Evolutionary conservation across 2,888 invertebrate species (phyloP), one percentile per base, ranked within the genome.

Genomic region (Nephrotoma guestfalica): DNA sequence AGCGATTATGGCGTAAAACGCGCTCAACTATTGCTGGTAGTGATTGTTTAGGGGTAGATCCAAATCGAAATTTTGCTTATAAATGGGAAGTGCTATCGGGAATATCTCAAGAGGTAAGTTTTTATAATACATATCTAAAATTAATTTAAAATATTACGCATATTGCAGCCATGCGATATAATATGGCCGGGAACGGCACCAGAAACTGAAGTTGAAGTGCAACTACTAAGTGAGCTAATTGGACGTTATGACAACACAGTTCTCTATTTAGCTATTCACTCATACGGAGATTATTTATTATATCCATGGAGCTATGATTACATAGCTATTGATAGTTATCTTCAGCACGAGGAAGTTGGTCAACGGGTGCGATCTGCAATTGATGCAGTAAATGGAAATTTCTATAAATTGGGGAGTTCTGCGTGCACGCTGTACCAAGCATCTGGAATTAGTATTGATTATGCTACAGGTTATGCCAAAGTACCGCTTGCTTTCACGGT

Each of bases 11-110:
- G 95, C 93, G 95, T 86, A 95, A 95, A 90, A 95, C 95, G 18
- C 93, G 95, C 41, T 84, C 84, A n/a, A 92, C 91, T 4, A 90
- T 90, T 84, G 88, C 90, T 2, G 89, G 89, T 3, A 89, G 89
- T 30, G 89, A 90, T 0, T 96, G 96, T 89, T 90, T 91, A 0
- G 96, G 96, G 11, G 94, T 94, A 0, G 96, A 97, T 88, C 94
- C 94, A 6, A 96, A 96, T 91, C 92, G 96, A 7, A 97, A 97
- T 91, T 97, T 94, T 89, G 95, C 94, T 87, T 94, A 93, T 89
- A 91, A 93, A 88, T 96, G 96, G 96, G 94, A 41, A 11, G 6
- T 83, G 11, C 7, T n/a, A 6, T 40, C 83, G 4, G 83, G 83
- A 9, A 40, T 41, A 4, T 13, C 41, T 7, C n/a, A n/a, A 41